These are phyloP conservation scores for Ophonus ardosiacus DNA, from an alignment of 2,888 invertebrate species.

Conservation along the genomic window DNA sequence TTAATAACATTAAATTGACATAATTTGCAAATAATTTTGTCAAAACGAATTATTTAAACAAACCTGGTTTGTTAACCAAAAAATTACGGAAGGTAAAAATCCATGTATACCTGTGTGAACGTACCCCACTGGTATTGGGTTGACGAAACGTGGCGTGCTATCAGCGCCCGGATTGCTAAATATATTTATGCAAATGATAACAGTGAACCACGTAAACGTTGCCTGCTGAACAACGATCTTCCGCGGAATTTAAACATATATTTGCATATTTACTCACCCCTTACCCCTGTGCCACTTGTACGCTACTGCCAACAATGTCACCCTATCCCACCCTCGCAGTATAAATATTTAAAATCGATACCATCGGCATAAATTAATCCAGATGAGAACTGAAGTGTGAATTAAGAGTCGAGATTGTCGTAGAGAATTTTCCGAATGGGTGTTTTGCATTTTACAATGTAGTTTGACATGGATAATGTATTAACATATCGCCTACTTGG, in stretches of 20 bases:
- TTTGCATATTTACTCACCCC: conserved; percentile 56
- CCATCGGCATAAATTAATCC: conserved; percentile 46
- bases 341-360: conserved; percentile 59
- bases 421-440: not conserved
- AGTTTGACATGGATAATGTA: no score
- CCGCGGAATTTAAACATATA: conserved; percentile 57
- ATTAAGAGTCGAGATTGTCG: not conserved
- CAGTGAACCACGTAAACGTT: conserved; percentile 50
- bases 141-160: conserved; percentile 11
- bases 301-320: not conserved
- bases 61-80: no score
- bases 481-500: no score
- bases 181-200: conserved; percentile 58
- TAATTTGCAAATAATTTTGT: no score
- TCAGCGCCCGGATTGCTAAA: conserved; percentile 54
- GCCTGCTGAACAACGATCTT: conserved; percentile 54
- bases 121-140: not conserved
- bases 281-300: not conserved
- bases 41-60: no score
- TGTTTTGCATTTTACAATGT: no score
- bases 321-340: not conserved
- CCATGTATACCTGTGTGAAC: no score
- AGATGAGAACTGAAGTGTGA: not conserved
- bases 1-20: no score
- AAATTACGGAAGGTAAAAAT: no score